Percentiles rank a stretch among this genome's conserved stretches.
These are phyloP conservation scores for Andricus grossulariae DNA, from an alignment of 1,140 invertebrate species.

Conservation along the genomic window DNA sequence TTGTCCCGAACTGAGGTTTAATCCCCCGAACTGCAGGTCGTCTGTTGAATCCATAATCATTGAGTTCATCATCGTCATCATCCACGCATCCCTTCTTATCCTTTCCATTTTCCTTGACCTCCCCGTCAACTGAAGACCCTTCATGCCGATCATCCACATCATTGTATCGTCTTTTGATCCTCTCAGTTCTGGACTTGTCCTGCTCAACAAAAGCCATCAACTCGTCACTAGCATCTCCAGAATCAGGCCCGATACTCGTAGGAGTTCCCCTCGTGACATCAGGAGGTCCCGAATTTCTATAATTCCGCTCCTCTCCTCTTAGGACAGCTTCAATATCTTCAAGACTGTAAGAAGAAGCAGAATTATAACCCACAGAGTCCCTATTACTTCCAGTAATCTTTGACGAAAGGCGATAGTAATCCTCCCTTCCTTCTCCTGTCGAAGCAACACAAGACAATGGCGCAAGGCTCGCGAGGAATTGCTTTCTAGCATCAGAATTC, in stretches of 20 bases:
- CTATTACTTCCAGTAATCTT: slow-evolving; percentile 75
- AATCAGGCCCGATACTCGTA: slow-evolving; percentile 57
- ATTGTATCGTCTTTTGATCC: slow-evolving; percentile 85
- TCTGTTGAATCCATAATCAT: slow-evolving; percentile 92
- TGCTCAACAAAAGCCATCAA: slow-evolving; percentile 89
- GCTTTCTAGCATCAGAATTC: slow-evolving; percentile 78
- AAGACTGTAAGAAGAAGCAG: slow-evolving; percentile 79
- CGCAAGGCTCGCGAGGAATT: slow-evolving; percentile 85
- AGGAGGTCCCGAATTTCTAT: slow-evolving; percentile 74
- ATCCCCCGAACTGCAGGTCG: slow-evolving; percentile 89
- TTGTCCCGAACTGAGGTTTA: slow-evolving; percentile 84
- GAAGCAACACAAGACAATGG: slow-evolving; percentile 84
- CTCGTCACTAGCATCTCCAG: slow-evolving; percentile 78
- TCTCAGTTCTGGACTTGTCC: slow-evolving; percentile 86
- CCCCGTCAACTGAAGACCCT: slow-evolving; percentile 34
- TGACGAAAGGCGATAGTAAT: slow-evolving; percentile 81
- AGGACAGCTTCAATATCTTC: slow-evolving; percentile 82
- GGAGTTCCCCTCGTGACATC: slow-evolving; percentile 86
- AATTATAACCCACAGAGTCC: slow-evolving; percentile 73
- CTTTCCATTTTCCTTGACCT: slow-evolving; percentile 39
- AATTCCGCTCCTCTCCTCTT: slow-evolving; percentile 72
- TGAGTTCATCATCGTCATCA: slow-evolving; percentile 86
- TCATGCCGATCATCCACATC: slow-evolving; percentile 62
- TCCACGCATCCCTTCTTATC: slow-evolving; percentile 29
- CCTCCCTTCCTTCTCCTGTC: slow-evolving; percentile 79